These are phyloP conservation scores for Stegodyphus dumicola DNA, from an alignment of 1,140 invertebrate genomes.

Conservation along the genomic window DNA sequence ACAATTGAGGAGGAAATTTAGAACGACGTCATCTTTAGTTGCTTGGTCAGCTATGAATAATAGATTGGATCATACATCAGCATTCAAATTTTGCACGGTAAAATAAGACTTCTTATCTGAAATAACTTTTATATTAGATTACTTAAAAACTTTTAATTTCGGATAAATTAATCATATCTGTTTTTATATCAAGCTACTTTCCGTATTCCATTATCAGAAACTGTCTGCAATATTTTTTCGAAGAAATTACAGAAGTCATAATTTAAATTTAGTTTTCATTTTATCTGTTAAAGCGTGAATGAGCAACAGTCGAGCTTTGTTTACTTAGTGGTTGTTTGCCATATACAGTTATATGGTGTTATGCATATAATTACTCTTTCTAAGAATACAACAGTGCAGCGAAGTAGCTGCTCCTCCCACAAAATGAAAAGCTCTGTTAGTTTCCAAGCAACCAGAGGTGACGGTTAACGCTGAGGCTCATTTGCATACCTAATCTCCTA, in stretches of 20 bases:
- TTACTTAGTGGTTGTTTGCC: too few species aligned
- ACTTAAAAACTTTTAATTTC: too few species aligned
- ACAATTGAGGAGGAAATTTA: constrained; percentile 3
- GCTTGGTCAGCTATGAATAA: neutral
- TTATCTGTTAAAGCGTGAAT: neutral
- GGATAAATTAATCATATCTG: too few species aligned
- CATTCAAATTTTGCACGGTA: neutral
- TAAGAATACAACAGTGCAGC: too few species aligned
- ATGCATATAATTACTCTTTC: too few species aligned
- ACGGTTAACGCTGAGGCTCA: neutral
- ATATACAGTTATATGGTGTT: too few species aligned
- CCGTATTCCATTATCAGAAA: too few species aligned
- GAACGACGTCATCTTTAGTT: constrained; percentile 6
- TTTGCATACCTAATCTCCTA: constrained; percentile 32
- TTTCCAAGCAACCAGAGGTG: constrained; percentile 7
- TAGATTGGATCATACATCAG: neutral
- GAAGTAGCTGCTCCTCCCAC: neutral
- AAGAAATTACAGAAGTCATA: too few species aligned
- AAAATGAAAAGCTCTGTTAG: neutral
- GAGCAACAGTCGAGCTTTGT: neutral
- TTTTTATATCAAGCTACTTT: too few species aligned
- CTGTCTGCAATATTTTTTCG: too few species aligned
- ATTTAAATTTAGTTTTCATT: neutral
- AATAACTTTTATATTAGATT: neutral
- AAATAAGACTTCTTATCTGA: constrained; percentile 9